phyloP scores from a whole-genome alignment of 1,140 invertebrate species.

The Neodiprion fabricii region DNA sequence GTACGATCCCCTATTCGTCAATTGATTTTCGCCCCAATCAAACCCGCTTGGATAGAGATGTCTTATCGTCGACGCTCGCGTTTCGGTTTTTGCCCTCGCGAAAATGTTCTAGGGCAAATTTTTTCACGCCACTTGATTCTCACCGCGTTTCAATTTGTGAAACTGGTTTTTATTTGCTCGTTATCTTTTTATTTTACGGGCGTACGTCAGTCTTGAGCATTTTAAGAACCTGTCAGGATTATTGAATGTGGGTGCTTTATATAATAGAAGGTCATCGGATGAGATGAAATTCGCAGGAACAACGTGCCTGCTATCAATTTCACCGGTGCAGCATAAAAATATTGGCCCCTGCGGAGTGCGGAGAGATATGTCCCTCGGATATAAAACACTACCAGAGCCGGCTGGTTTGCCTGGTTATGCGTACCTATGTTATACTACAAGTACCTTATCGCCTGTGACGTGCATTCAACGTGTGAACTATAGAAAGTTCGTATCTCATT shows the following conservation, averaged over 20 bases:
- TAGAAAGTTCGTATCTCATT: conserved; percentile 60
- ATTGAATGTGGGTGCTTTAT: no score
- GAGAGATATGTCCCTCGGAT: background rate
- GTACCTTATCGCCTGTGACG: conserved; percentile 14
- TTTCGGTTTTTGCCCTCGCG: no score
- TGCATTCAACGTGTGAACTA: conserved; percentile 58
- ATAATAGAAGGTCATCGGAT: background rate
- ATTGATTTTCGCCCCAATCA: conserved; percentile 4
- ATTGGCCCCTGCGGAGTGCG: no score
- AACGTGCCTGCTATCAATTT: conserved; percentile 3
- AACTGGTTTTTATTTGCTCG: no score
- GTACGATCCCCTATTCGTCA: background rate
- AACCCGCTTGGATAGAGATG: background rate
- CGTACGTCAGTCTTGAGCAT: no score
- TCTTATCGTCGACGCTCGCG: no score
- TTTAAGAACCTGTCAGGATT: no score
- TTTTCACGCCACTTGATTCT: no score
- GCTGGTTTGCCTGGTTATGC: no score
- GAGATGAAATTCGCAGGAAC: background rate
- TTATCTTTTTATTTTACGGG: no score
- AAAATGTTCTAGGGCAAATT: no score
- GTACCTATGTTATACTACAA: background rate
- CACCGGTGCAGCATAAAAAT: background rate
- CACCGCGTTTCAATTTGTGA: no score
- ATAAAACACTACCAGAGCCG: background rate